phyloP scores from a whole-genome alignment of 2,113 vertebrate genomes.

The Xiphias gladius region DNA sequence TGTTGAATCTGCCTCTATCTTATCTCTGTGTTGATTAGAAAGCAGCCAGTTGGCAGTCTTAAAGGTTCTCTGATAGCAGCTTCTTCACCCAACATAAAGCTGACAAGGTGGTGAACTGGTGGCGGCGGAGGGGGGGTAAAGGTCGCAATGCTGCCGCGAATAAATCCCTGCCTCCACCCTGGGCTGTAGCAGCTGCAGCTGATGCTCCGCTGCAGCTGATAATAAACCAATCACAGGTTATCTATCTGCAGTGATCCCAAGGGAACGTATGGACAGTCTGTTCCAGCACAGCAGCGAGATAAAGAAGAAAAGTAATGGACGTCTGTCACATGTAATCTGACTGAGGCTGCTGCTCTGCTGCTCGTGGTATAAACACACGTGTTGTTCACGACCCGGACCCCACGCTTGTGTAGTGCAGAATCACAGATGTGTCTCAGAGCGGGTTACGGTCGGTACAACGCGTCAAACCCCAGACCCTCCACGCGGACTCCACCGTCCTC shows the following conservation, averaged over 20 bases:
- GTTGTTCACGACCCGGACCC: neutral
- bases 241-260: conserved; percentile 17
- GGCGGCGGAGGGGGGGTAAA: conserved; percentile 36
- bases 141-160: conserved; percentile 34
- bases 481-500: too few species aligned
- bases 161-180: neutral
- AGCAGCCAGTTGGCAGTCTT: conserved; percentile 71
- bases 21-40: conserved; percentile 67
- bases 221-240: conserved; percentile 36
- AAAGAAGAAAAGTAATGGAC: neutral
- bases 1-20: conserved; percentile 60
- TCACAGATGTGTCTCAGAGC: too few species aligned
- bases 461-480: too few species aligned
- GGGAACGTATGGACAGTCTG: neutral
- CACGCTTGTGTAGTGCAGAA: too few species aligned
- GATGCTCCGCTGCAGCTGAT: conserved; percentile 39
- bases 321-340: conserved; percentile 10
- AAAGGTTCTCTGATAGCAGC: conserved; percentile 79
- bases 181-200: neutral
- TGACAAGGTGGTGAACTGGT: neutral
- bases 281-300: conserved; percentile 53
- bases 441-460: too few species aligned
- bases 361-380: neutral
- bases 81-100: conserved; percentile 13
- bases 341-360: too few species aligned